phyloP scores from a whole-genome alignment of 1,140 invertebrate species.

The Trinorchestia longiramus region DNA sequence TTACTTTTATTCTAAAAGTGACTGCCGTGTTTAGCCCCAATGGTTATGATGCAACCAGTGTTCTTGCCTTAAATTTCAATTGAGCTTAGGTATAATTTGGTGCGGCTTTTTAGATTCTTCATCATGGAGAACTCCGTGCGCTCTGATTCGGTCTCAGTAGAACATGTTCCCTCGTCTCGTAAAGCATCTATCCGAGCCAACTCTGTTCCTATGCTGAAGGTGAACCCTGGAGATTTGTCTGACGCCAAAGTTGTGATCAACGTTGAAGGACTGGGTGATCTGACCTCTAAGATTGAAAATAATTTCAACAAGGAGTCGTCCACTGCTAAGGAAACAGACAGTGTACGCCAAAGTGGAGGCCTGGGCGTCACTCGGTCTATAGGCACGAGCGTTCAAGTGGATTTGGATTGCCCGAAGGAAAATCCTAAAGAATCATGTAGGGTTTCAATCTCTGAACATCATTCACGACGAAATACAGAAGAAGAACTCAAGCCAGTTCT shows the following conservation, averaged over 20 bases:
- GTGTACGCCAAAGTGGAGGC: neutral
- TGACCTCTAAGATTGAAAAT: neutral
- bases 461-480: neutral
- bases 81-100: neutral
- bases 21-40: neutral
- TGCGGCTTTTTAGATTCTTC: neutral
- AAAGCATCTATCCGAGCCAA: neutral
- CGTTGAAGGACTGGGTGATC: neutral
- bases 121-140: neutral
- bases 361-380: neutral
- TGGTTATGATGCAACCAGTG: neutral
- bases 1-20: neutral
- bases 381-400: neutral
- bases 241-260: neutral
- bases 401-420: neutral
- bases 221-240: neutral
- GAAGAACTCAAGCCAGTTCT: neutral
- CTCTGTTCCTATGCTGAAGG: slow-evolving; percentile 14
- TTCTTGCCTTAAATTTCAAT: neutral
- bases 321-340: neutral
- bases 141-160: neutral
- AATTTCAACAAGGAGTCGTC: neutral
- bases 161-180: neutral
- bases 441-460: neutral
- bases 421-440: neutral